Evolutionary conservation across 1,140 invertebrate genomes (phyloP).

Genomic region (Euwallacea fornicatus): DNA sequence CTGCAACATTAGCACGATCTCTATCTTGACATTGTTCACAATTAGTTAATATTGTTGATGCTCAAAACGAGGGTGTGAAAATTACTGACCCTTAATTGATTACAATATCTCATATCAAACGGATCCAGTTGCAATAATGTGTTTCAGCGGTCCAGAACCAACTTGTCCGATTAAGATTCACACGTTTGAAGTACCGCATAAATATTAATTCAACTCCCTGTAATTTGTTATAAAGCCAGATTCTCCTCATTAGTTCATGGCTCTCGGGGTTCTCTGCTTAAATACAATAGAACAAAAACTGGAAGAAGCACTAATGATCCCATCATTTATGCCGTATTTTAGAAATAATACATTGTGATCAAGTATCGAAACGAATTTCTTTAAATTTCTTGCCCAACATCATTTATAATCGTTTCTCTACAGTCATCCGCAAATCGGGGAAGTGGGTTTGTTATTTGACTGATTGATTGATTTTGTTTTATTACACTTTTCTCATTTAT

Average conservation of each 20-base stretch:
- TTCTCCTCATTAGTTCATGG: slow-evolving; percentile 17
- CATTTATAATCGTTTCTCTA: slow-evolving; percentile 33
- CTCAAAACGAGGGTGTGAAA: background rate
- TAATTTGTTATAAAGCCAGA: background rate
- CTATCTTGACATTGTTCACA: no score
- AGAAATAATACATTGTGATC: slow-evolving; percentile 2
- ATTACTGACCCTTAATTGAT: slow-evolving; percentile 11
- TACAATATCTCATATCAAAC: slow-evolving; percentile 3
- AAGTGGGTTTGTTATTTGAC: slow-evolving; percentile 35
- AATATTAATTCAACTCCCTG: no score
- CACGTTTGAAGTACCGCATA: no score
- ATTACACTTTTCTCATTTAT: slow-evolving; percentile 34
- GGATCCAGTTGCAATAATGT: background rate
- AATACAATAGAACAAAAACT: slow-evolving; percentile 16
- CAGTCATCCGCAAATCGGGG: slow-evolving; percentile 30
- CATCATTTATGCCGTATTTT: no score
- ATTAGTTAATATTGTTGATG: no score
- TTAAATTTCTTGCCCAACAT: slow-evolving; percentile 19
- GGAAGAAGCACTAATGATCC: no score
- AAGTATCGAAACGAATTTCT: slow-evolving; percentile 12
- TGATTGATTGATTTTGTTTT: slow-evolving; percentile 37
- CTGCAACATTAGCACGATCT: no score
- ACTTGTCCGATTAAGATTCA: background rate
- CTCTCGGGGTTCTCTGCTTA: slow-evolving; percentile 3
- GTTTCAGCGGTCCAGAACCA: background rate